Base-by-base conservation (phyloP, 2,113 vertebrate genomes). In the Calyptomena viridis region DNA sequence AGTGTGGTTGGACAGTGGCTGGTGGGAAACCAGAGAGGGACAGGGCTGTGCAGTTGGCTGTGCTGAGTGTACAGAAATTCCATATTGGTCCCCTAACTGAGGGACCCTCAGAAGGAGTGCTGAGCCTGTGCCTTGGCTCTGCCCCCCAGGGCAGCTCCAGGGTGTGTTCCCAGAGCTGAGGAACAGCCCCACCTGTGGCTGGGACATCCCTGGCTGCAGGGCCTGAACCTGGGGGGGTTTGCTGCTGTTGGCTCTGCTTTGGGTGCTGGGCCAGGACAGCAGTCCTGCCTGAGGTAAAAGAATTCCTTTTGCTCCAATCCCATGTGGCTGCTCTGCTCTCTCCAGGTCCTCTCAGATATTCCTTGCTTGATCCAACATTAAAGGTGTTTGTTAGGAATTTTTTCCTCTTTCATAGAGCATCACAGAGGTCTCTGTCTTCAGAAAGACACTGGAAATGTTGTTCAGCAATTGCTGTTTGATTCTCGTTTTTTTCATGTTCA, bases 281-380 rank as follows among this genome's bases (percentile, higher is more conserved):
- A 5, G 39, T 14, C 39, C 14, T 39, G 60, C 14, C 59, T 4
- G 44, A 68, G 49, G 68, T 87, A 21, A 78, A 72, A 84, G 66
- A 6, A 2, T 52, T 50, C 44, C 22, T 31, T 72, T 22, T 75
- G 52, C 87, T 96, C 68, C 89, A 73, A 72, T 94, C 47, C 27
- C 13, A 0, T 42, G 52, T 2, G 7, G 49, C 44, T 60, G 11
- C 72, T 84, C 59, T 63, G 56, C 60, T 89, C 12, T 80, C 94
- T 80, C 46, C 75, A 76, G 53, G 21, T 76, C 46, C 31, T 84
- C 81, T 87, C 64, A 84, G 33, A 44, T 67, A 84, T 50, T 78
- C 40, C 20, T 74, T 67, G 74, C 79, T 95, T 94, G 90, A 69
- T 92, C 78, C 82, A 37, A 39, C 52, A 40, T 94, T 89, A 94